These are phyloP conservation scores for Saguinus imperator DNA, from an alignment of 2,113 vertebrate genomes.

Conservation along the genomic window DNA sequence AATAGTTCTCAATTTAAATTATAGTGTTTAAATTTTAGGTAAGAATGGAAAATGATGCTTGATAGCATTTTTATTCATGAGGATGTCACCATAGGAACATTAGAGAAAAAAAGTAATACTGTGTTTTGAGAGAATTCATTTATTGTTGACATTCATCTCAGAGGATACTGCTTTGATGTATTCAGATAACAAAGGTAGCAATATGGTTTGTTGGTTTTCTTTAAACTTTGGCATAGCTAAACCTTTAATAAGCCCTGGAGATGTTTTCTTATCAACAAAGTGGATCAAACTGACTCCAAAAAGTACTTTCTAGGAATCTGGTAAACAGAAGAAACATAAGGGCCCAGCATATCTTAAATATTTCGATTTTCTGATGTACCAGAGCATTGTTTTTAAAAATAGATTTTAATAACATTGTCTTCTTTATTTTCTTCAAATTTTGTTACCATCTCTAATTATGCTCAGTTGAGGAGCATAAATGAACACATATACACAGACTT, in stretches of 20 bases:
- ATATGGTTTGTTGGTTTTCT: neutral
- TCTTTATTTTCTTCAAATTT: conserved; percentile 22
- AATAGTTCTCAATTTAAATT: neutral
- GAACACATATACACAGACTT: neutral
- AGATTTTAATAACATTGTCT: neutral
- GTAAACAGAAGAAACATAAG: neutral
- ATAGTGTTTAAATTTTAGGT: neutral
- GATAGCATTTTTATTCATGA: conserved; percentile 34
- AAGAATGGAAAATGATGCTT: neutral
- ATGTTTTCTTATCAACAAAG: neutral
- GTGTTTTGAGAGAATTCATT: conserved; percentile 1
- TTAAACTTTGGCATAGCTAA: neutral
- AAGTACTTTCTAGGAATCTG: neutral
- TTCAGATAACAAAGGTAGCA: neutral
- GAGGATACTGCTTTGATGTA: neutral
- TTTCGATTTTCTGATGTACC: conserved; percentile 30
- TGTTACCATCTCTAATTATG: neutral
- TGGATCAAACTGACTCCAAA: neutral
- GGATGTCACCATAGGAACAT: neutral
- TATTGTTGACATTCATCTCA: neutral
- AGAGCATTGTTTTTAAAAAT: neutral
- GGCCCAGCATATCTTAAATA: neutral
- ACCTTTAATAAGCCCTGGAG: neutral
- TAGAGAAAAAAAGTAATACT: neutral
- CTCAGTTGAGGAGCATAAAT: neutral